phyloP scores from a whole-genome alignment of 2,797 vertebrate species.

The Poecile montanus region DNA sequence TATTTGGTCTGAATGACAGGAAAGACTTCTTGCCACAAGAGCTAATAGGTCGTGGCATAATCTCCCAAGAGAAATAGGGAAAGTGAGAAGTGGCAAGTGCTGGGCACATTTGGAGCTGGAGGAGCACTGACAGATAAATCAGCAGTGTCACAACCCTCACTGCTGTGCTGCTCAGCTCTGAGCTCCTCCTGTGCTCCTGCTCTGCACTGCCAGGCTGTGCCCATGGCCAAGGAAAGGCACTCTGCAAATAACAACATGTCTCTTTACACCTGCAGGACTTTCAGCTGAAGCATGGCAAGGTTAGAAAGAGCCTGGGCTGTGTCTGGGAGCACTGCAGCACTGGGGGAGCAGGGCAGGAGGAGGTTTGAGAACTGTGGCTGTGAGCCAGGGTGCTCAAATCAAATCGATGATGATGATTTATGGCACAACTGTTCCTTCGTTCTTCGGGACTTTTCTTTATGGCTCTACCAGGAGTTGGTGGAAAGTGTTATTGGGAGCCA shows the following conservation, averaged over 20 bases:
- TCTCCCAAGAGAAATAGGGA: conserved; percentile 28
- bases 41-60: conserved; percentile 51
- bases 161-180: background rate
- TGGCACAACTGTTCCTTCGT: background rate
- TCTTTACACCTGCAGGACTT: background rate
- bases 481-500: background rate
- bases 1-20: conserved; percentile 20
- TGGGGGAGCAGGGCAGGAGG: background rate
- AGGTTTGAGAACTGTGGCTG: background rate
- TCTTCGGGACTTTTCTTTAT: background rate
- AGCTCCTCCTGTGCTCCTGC: background rate
- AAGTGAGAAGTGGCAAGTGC: background rate
- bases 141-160: fast-evolving
- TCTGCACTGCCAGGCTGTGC: background rate
- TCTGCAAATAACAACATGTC: background rate
- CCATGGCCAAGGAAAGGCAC: background rate
- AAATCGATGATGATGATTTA: background rate
- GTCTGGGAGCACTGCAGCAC: background rate
- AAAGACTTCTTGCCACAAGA: background rate
- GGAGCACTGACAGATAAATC: background rate
- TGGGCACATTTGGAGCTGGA: background rate
- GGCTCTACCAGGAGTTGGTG: background rate
- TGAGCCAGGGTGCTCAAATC: background rate
- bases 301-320: background rate
- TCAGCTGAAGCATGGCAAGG: fast-evolving